Base-by-base conservation (phyloP, 2,888 invertebrate genomes). In the Alloplasta piceator region DNA sequence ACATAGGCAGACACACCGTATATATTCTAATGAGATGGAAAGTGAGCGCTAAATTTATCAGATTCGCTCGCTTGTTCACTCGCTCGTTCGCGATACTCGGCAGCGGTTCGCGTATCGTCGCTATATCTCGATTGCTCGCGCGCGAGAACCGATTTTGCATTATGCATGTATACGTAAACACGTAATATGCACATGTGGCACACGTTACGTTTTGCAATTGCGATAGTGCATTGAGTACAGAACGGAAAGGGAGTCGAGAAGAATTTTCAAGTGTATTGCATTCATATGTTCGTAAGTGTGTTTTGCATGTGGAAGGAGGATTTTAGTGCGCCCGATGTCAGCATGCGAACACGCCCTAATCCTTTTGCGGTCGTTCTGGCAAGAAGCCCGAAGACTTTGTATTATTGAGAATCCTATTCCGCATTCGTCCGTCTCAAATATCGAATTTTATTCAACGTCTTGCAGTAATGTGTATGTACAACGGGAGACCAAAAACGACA, bases 1-100 rank as follows among this genome's bases (percentile, higher is more conserved):
- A 43, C 55, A 55, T 60, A 72, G 60, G 10, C 43, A 26, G 26
- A 58, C 38, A 39, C 60, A 50, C 16, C 63, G 26, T 60, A 26
- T 66, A 63, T 84, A 84, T 85, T 84, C 76, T 85, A 85, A 84
- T 82, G 84, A 84, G 84, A 83, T 84, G 83, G 84, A 83, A 80
- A 85, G 85, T 83, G 83, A 85, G 83, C 78, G 78, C 67, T 80
- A 80, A 83, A 84, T 84, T 84, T 85, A 84, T 82, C 79, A 78
- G 75, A 43, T 36, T 72, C 58, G 58, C 60, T 70, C 16, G 38
- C 63, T 63, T 66, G 50, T 46, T 63, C 46, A 7, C 66, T 55
- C 38, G 64, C 55, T 70, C 58, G 64, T 50, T 72, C 46, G 55
- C 66, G 74, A 78, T 71, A 50, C 67, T 68, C 39, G 6, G 16